Base-by-base conservation (phyloP, 1,140 invertebrate species). In the Drosophila repleta region DNA sequence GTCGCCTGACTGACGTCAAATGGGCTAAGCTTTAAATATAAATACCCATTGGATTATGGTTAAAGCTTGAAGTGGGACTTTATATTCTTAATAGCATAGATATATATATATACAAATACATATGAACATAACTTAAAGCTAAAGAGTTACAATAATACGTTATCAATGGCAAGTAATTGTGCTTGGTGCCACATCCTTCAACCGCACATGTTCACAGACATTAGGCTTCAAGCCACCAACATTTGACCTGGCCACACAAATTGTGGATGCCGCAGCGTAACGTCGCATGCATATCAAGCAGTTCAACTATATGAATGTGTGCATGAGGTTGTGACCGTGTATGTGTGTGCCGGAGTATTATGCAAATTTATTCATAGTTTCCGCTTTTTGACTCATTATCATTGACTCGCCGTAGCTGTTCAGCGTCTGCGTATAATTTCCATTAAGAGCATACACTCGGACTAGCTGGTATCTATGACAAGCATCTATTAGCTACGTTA, bases 351-450 rank as follows among this genome's bases (percentile, higher is more conserved):
- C 20, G 39, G 66, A 46, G 60, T 37, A n/a, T 17, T 41, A 29
- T 46, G 45, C 41, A 76, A 87, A 87, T 87, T 43, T 85, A 87
- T 85, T 85, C 74, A 85, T 85, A 68, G 76, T 83, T 84, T 77
- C 69, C 81, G 76, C 81, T 77, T 57, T 85, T 77, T 74, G 81
- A 85, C 65, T 83, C 70, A 82, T 80, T 77, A 80, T 77, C 69
- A 71, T 81, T 67, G 77, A 68, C 45, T 62, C 78, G 45, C 51
- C 37, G 49, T 58, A 52, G 65, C 35, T 52, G 49, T 46, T 20
- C 29, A 55, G 26, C 26, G 39, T 13, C 39, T 29, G 26, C 6
- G 37, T 48, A 24, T 68, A 37, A 21, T 48, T 24, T 48, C 24
- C n/a, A 21, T 48, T 32, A 32, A 11, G 43, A 21, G 29, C 10